Conservation (phyloP, 2,797 vertebrate genomes). For the Sebastes glaucus region DNA sequence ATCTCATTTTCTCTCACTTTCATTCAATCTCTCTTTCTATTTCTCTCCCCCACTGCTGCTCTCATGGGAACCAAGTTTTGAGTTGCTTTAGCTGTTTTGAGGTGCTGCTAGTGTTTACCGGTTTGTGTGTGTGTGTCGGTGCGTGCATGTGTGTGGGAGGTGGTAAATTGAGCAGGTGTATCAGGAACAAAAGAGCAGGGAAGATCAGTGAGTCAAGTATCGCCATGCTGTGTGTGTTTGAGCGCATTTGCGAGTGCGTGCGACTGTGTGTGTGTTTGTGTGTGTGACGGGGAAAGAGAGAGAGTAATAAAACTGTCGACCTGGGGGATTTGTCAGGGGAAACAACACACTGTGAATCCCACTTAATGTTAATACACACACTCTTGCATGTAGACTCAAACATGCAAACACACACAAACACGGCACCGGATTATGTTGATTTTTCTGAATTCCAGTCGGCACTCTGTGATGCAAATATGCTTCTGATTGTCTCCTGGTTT, state of each 20-base stretch:
- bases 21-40: conserved; percentile 46
- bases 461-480: conserved; percentile 60
- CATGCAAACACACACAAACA: conserved; percentile 29
- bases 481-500: conserved; percentile 45
- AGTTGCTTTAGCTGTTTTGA: conserved; percentile 63
- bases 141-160: conserved; percentile 55
- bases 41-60: conserved; percentile 28
- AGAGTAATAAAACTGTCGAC: conserved; percentile 53
- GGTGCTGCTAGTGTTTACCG: conserved; percentile 49
- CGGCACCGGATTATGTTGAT: conserved; percentile 59
- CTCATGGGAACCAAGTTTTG: conserved; percentile 62
- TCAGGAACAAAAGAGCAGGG: conserved; percentile 65
- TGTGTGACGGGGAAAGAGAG: conserved; percentile 6
- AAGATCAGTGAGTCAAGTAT: conserved; percentile 70
- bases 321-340: conserved; percentile 59
- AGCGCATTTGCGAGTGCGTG: not conserved
- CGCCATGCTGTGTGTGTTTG: conserved; percentile 15
- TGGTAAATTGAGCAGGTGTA: conserved; percentile 75
- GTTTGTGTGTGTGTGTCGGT: conserved; percentile 1
- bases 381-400: not conserved
- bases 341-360: conserved; percentile 47
- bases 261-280: not conserved
- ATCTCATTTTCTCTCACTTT: conserved; percentile 47
- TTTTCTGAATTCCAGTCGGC: conserved; percentile 48
- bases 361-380: conserved; percentile 36